These are phyloP conservation scores for Theocolax elegans DNA, from an alignment of 1,140 invertebrate genomes.

Conservation along the genomic window DNA sequence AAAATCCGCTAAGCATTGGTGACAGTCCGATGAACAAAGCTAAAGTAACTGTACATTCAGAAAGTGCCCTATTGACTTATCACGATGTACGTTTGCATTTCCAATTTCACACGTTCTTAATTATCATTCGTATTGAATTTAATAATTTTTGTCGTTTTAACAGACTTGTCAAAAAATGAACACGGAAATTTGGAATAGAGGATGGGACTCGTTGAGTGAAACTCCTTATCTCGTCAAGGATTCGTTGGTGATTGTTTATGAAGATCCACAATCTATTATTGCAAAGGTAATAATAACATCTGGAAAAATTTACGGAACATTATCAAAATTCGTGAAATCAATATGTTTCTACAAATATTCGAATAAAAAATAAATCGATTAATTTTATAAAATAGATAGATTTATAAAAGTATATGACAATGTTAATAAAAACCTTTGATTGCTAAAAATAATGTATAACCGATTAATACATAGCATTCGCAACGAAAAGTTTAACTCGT, in stretches of 20 bases:
- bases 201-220: neutral
- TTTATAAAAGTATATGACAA: too few species aligned
- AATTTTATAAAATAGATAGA: too few species aligned
- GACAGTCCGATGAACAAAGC: slow-evolving; percentile 20
- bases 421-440: too few species aligned
- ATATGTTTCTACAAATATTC: too few species aligned
- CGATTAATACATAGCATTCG: too few species aligned
- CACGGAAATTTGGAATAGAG: neutral
- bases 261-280: slow-evolving; percentile 14
- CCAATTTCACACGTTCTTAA: too few species aligned
- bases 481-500: too few species aligned
- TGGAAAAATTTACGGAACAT: neutral
- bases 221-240: slow-evolving; percentile 13
- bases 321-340: too few species aligned
- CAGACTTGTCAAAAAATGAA: slow-evolving; percentile 26
- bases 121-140: too few species aligned
- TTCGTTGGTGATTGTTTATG: slow-evolving; percentile 6
- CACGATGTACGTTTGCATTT: neutral
- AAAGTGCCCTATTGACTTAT: neutral
- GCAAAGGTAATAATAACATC: slow-evolving; percentile 17
- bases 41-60: neutral
- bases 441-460: too few species aligned
- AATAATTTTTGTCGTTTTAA: too few species aligned
- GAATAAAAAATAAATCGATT: neutral
- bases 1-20: neutral